phyloP scores from a whole-genome alignment of 2,888 invertebrate species.

The Lordiphosa fenestrarum region DNA sequence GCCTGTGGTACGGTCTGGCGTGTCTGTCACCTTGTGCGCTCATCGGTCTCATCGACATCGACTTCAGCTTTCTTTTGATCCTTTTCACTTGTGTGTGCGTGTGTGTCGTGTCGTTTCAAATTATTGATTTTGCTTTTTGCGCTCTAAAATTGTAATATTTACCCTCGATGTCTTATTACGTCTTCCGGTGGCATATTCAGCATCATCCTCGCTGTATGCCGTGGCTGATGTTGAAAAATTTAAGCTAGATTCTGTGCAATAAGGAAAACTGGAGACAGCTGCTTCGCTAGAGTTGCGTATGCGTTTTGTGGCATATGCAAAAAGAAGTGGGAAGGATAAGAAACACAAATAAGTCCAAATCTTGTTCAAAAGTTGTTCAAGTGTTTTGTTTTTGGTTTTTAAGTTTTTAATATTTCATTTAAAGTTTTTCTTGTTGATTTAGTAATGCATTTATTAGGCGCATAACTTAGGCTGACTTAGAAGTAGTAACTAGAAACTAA shows the following conservation, averaged over 20 bases:
- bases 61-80: constrained; percentile 61
- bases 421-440: constrained; percentile 25
- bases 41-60: constrained; percentile 25
- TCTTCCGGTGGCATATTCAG: constrained; percentile 86
- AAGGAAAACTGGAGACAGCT: constrained; percentile 81
- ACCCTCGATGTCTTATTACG: constrained; percentile 88
- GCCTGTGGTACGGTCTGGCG: constrained; percentile 25
- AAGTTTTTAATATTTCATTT: constrained; percentile 12
- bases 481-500: constrained; percentile 37
- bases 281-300: constrained; percentile 78
- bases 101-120: constrained; percentile 12
- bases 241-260: constrained; percentile 81
- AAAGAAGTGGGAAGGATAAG: constrained; percentile 73
- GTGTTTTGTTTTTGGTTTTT: constrained; percentile 17
- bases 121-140: constrained; percentile 25
- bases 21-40: constrained; percentile 34
- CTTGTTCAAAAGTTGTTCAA: constrained; percentile 51
- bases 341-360: constrained; percentile 74
- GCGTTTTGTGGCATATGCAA: constrained; percentile 63
- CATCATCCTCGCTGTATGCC: constrained; percentile 87
- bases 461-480: constrained; percentile 63
- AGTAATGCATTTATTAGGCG: constrained; percentile 69
- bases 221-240: constrained; percentile 85
- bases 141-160: constrained; percentile 78
- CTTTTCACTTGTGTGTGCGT: constrained; percentile 55